Percentiles rank a stretch among this genome's conserved stretches.
Conservation (phyloP, 92 coral and sea anemone genomes). For the Scolanthus callimorphus region DNA sequence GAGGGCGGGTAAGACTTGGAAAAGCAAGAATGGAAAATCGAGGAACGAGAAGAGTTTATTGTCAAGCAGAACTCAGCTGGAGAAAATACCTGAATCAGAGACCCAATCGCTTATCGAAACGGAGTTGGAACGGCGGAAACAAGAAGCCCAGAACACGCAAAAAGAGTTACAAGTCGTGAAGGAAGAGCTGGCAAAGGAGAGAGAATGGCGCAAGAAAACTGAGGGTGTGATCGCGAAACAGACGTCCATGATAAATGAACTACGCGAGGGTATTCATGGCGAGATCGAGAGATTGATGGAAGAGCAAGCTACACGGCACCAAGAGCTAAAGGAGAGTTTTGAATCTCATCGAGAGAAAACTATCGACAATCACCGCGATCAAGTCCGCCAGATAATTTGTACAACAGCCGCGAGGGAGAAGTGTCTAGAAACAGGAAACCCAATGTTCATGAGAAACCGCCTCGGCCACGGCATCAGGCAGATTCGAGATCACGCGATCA, state of each 20-base stretch:
- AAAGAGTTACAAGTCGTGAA: slow-evolving; percentile 11
- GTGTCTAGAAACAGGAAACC: not conserved
- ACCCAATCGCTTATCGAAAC: not conserved
- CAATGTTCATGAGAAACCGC: not conserved
- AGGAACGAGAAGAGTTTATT: not conserved
- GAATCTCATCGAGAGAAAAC: slow-evolving; percentile 15
- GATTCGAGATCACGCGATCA: not conserved
- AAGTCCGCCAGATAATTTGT: not conserved
- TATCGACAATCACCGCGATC: not conserved
- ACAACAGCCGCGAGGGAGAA: not conserved
- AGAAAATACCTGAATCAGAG: not conserved
- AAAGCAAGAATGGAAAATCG: not conserved
- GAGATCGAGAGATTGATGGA: slow-evolving; percentile 69
- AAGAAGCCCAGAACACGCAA: slow-evolving; percentile 5
- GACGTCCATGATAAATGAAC: slow-evolving; percentile 65
- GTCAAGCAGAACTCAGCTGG: not conserved
- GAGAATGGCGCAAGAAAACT: slow-evolving; percentile 68
- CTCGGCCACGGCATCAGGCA: not conserved
- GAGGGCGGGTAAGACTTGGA: slow-evolving; percentile 23
- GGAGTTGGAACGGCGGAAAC: slow-evolving; percentile 14
- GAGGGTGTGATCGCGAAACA: slow-evolving; percentile 60
- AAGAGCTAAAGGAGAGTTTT: slow-evolving; percentile 62
- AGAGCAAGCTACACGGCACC: slow-evolving; percentile 69
- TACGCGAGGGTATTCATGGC: slow-evolving; percentile 60
- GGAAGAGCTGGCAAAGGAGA: slow-evolving; percentile 47